Evolutionary conservation across 1,140 invertebrate species (phyloP).

Genomic region (Hydropsyche tenuis): DNA sequence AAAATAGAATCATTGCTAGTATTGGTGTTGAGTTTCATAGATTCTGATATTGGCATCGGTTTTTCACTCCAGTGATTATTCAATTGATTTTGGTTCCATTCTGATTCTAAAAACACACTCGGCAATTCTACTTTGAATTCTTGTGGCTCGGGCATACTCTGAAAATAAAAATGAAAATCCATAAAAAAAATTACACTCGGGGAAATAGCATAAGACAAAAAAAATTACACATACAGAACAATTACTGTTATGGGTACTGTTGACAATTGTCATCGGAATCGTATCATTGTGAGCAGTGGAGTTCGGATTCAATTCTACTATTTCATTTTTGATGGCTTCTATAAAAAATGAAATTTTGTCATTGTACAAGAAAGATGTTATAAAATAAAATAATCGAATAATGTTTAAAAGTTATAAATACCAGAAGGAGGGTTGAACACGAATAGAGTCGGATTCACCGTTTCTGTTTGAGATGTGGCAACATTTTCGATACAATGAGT

Average conservation of each 20-base stretch:
- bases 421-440: too few species aligned
- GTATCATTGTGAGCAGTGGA: not conserved
- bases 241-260: not conserved
- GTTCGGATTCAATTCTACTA: not conserved
- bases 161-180: slow-evolving; percentile 50
- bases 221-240: not conserved
- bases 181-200: not conserved
- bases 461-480: not conserved
- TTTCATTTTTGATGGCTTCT: not conserved
- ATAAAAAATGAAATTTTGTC: not conserved
- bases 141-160: slow-evolving; percentile 63
- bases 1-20: slow-evolving; percentile 1
- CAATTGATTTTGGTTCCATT: slow-evolving; percentile 44
- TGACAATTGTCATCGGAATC: not conserved
- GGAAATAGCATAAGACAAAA: not conserved
- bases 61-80: slow-evolving; percentile 37
- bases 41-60: slow-evolving; percentile 54
- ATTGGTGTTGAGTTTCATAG: slow-evolving; percentile 22
- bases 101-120: slow-evolving; percentile 56
- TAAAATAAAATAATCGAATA: too few species aligned
- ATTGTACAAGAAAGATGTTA: too few species aligned
- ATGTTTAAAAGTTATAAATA: too few species aligned
- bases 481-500: not conserved
- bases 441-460: too few species aligned
- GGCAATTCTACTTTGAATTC: slow-evolving; percentile 62